Percentiles rank a stretch among this genome's conserved stretches.
Conservation (phyloP, 1,140 invertebrate species). For the Dendrolimus kikuchii region DNA sequence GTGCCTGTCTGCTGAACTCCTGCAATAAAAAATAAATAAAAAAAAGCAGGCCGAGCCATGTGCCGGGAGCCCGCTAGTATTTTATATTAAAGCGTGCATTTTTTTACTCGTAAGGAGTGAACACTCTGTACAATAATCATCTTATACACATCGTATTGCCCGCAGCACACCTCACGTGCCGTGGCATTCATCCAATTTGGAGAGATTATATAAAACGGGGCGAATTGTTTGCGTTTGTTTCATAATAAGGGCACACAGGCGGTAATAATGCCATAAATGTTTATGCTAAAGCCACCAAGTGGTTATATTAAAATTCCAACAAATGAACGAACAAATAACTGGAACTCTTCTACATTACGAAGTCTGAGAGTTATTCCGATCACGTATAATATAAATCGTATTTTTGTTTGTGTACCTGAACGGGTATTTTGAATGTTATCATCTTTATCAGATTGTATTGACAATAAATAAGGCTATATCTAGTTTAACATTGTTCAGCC, state of each 20-base stretch:
- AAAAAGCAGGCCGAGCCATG: no score
- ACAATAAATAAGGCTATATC: neutral
- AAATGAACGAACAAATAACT: constrained; percentile 35
- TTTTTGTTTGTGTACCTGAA: neutral
- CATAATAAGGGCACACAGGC: constrained; percentile 33
- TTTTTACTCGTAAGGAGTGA: neutral
- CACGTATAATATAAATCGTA: constrained; percentile 23
- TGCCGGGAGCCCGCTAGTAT: no score
- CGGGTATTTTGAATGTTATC: no score
- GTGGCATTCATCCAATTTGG: constrained; percentile 39
- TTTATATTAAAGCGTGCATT: no score
- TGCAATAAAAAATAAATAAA: no score
- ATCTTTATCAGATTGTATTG: no score
- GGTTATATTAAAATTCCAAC: constrained; percentile 48
- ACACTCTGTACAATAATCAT: constrained; percentile 1
- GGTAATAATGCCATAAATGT: constrained; percentile 56
- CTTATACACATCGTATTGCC: constrained; percentile 4
- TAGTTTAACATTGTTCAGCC: constrained; percentile 2
- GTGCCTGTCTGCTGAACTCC: no score
- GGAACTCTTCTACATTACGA: constrained; percentile 27
- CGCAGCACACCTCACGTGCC: constrained; percentile 11
- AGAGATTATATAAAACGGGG: constrained; percentile 48
- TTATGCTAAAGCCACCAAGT: constrained; percentile 33
- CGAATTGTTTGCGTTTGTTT: constrained; percentile 49
- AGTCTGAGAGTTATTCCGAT: constrained; percentile 30